These are phyloP conservation scores for Ellobium chinense DNA, from an alignment of 2,888 invertebrate genomes.

Conservation along the genomic window DNA sequence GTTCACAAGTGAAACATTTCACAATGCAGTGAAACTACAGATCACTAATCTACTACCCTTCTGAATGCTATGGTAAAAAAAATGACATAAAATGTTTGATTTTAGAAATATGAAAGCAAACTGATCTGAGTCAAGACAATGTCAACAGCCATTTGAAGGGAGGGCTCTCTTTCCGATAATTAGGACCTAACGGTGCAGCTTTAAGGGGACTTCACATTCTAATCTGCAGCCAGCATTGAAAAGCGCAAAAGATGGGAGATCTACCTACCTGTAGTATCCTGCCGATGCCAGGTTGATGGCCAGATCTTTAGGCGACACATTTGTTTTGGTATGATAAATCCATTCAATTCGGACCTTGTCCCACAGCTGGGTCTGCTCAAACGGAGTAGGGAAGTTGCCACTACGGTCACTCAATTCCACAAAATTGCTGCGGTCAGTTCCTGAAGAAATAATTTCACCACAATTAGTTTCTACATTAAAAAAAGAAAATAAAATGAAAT, in stretches of 20 bases:
- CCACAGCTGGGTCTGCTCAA: slow-evolving; percentile 74
- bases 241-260: background rate
- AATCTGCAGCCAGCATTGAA: too few species aligned
- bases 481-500: slow-evolving; percentile 3
- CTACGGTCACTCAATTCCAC: slow-evolving; percentile 69
- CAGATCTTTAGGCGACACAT: slow-evolving; percentile 65
- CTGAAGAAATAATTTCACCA: slow-evolving; percentile 53
- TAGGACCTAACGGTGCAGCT: too few species aligned
- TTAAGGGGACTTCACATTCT: too few species aligned
- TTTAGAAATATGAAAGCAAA: too few species aligned
- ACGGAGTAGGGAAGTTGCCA: slow-evolving; percentile 76
- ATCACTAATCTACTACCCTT: too few species aligned
- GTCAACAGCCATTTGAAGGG: too few species aligned
- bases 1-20: too few species aligned
- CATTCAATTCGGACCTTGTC: slow-evolving; percentile 67
- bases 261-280: slow-evolving; percentile 73
- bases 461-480: background rate
- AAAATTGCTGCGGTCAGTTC: slow-evolving; percentile 76
- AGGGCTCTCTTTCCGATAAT: too few species aligned
- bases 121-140: too few species aligned
- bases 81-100: too few species aligned
- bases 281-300: slow-evolving; percentile 75
- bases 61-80: too few species aligned
- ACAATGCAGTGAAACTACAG: too few species aligned
- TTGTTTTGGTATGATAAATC: slow-evolving; percentile 66